Evolutionary conservation across 2,797 vertebrate genomes (phyloP).

Genomic region (Adrianichthys oophorus): DNA sequence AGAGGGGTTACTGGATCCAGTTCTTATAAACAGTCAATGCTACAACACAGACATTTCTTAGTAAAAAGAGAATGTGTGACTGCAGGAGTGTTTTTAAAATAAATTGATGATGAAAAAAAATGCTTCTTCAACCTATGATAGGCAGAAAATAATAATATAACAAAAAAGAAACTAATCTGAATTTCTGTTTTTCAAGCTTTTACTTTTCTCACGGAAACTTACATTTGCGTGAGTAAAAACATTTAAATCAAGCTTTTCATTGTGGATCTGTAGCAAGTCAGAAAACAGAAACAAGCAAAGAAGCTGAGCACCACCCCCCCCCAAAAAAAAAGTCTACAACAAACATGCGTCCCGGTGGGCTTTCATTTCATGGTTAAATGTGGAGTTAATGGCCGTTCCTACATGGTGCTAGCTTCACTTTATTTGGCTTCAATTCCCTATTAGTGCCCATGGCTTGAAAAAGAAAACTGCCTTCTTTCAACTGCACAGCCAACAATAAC

Average conservation of each 20-base stretch:
- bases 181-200: not conserved
- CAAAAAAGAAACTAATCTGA: too few species aligned
- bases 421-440: conserved; percentile 33
- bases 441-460: conserved; percentile 21
- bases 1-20: too few species aligned
- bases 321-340: conserved; percentile 12
- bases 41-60: too few species aligned
- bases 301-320: conserved; percentile 6
- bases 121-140: too few species aligned
- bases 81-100: too few species aligned
- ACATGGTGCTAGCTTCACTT: conserved; percentile 27
- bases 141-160: too few species aligned
- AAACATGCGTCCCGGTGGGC: conserved; percentile 43
- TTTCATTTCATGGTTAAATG: conserved; percentile 67
- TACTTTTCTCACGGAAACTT: conserved; percentile 7
- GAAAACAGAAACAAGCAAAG: conserved; percentile 5
- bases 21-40: too few species aligned
- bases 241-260: conserved; percentile 32
- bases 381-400: conserved; percentile 47
- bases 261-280: conserved; percentile 11
- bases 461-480: conserved; percentile 7
- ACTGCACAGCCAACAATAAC: conserved; percentile 14
- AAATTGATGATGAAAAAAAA: too few species aligned
- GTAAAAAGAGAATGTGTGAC: too few species aligned
- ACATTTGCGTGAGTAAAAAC: conserved; percentile 22